Percentiles rank a stretch among this genome's conserved stretches.
Evolutionary conservation across 1,140 invertebrate genomes (phyloP).

Genomic region (Cotesia vestalis): DNA sequence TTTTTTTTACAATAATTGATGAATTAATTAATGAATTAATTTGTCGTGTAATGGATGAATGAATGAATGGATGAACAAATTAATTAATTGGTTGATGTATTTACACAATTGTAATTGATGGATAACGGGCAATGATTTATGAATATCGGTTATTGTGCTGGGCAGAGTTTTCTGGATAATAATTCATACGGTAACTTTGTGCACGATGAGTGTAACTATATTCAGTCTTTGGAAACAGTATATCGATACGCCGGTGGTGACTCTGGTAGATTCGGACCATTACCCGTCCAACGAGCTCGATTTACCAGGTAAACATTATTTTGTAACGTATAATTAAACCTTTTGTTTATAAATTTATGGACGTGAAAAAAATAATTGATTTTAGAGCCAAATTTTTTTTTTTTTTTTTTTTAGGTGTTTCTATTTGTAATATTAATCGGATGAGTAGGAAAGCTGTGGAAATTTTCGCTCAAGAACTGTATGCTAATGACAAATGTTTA

Average conservation of each 20-base stretch:
- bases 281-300: slow-evolving; percentile 42
- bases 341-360: not conserved
- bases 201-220: slow-evolving; percentile 40
- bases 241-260: slow-evolving; percentile 43
- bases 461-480: slow-evolving; percentile 45
- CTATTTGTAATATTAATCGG: slow-evolving; percentile 52
- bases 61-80: too few relatives aligned
- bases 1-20: too few relatives aligned
- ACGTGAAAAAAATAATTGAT: not conserved
- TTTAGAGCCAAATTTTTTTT: not conserved
- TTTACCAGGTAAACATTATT: slow-evolving; percentile 49
- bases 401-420: slow-evolving; percentile 44
- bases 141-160: too few relatives aligned
- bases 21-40: too few relatives aligned
- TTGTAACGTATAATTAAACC: slow-evolving; percentile 34
- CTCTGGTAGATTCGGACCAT: slow-evolving; percentile 46
- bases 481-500: too few relatives aligned
- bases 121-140: too few relatives aligned
- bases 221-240: slow-evolving; percentile 38
- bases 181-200: slow-evolving; percentile 42
- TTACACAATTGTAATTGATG: too few relatives aligned
- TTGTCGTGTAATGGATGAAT: too few relatives aligned
- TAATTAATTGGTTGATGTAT: too few relatives aligned
- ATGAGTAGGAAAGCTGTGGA: slow-evolving; percentile 46
- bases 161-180: slow-evolving; percentile 48